Percentiles rank a stretch among this genome's conserved stretches.
phyloP scores from a whole-genome alignment of 2,113 vertebrate genomes.

The Amphiprion ocellaris region DNA sequence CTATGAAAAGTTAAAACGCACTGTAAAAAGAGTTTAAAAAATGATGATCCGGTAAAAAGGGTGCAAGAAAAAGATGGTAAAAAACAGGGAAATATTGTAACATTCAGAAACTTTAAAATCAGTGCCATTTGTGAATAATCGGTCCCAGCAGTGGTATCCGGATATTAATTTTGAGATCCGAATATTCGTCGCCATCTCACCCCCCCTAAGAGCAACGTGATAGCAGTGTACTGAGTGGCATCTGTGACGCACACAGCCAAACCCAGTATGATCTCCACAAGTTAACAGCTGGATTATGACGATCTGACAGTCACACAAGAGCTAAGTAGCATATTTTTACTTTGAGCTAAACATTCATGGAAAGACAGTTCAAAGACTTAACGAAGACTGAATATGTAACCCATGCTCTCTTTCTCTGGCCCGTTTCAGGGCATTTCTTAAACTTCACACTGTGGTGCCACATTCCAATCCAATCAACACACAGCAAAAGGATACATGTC shows the following conservation, averaged over 20 bases:
- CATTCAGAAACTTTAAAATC: too few relatives aligned
- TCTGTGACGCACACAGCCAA: not conserved
- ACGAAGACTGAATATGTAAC: not conserved
- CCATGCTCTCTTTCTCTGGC: not conserved
- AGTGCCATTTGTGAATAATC: too few relatives aligned
- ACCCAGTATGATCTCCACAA: not conserved
- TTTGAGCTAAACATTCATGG: constrained; percentile 3
- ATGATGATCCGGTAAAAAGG: too few relatives aligned
- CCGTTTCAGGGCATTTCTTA: constrained; percentile 23
- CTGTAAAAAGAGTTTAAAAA: too few relatives aligned
- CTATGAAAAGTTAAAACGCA: too few relatives aligned
- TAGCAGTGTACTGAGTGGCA: too few relatives aligned
- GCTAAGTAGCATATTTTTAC: not conserved
- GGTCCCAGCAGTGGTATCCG: too few relatives aligned
- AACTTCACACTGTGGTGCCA: constrained; percentile 58
- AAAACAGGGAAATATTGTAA: too few relatives aligned
- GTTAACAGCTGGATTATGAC: not conserved
- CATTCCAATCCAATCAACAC: constrained; percentile 50
- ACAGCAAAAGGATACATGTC: not conserved
- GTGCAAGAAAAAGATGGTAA: too few relatives aligned
- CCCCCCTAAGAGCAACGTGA: too few relatives aligned
- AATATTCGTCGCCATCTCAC: too few relatives aligned
- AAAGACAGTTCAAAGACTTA: not conserved
- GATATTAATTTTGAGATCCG: too few relatives aligned
- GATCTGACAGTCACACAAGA: not conserved